Conservation (phyloP, 1,140 invertebrate genomes). For the Magallana gigas region DNA sequence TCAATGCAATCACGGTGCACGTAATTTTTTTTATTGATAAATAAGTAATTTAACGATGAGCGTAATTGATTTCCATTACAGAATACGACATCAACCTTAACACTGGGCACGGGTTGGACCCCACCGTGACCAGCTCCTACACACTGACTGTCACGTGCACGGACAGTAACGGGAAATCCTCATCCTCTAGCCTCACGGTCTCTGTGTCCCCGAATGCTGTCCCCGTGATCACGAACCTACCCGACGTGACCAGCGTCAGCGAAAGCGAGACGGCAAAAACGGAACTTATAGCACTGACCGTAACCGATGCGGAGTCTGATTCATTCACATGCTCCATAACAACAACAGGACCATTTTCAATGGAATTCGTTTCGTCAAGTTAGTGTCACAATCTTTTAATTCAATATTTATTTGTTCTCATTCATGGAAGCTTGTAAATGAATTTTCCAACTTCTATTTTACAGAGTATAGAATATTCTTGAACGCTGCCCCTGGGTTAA, state of each 20-base stretch:
- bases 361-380: neutral
- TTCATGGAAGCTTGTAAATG: too few relatives aligned
- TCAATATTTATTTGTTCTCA: too few relatives aligned
- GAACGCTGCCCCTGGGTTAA: neutral
- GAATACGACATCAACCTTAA: constrained; percentile 37
- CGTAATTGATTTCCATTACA: neutral
- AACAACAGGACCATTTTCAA: constrained; percentile 12
- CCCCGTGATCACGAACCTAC: constrained; percentile 42
- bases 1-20: too few relatives aligned
- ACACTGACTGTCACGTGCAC: constrained; percentile 39
- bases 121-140: constrained; percentile 29
- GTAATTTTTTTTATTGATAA: too few relatives aligned
- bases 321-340: constrained; percentile 37
- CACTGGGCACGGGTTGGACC: constrained; percentile 38
- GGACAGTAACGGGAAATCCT: neutral
- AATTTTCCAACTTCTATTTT: neutral
- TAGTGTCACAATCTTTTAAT: neutral
- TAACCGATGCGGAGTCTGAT: constrained; percentile 50
- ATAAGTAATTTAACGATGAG: too few relatives aligned
- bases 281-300: constrained; percentile 10
- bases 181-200: constrained; percentile 1
- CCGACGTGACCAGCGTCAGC: neutral
- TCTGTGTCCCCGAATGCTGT: constrained; percentile 30
- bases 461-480: constrained; percentile 46
- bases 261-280: constrained; percentile 24